Evolutionary conservation across 2,113 vertebrate species (phyloP), one percentile per base, ranked within the genome.

Genomic region (Menidia beryllina): DNA sequence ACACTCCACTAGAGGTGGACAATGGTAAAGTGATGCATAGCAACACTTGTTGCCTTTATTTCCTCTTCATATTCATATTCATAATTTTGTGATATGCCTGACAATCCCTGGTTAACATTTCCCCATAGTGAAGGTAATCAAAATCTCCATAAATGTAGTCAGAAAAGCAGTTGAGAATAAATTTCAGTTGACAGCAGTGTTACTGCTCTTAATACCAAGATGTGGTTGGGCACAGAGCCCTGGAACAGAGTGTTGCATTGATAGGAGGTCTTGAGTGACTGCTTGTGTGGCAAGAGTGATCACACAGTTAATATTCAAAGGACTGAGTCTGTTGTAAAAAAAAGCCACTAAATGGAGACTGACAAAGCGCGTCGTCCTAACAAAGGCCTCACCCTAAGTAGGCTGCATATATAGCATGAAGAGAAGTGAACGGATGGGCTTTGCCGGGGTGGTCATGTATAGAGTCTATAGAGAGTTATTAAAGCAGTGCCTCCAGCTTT

Each of bases 281-380:
- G 62, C 90, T 86, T 93, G 92, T 94, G 93, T 93, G 92, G 92
- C 83, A 88, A 87, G 82, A 92, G 77, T 88, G 90, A 92, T 93
- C 90, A 92, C 91, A 92, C 89, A 84, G 93, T 93, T 93, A 90
- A 93, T 92, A 92, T 92, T 93, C 90, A 94, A 92, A 91, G 85
- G 87, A 81, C 84, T 48, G 68, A 73, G 76, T 71, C 79, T 75
- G 87, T 85, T 86, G 81, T 93, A 91, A 93, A 90, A 93, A 90
- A 89, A 81, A 88, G 79, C 80, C 66, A 78, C 84, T 90, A 91
- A 88, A 92, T 92, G 86, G 90, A 89, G 72, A 86, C 85, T 89
- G 89, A 93, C 92, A 93, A 93, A 93, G 92, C 88, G 36, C 73
- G 23, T 87, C 79, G 61, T 49, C 64, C 82, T 83, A 82, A 93